Evolutionary conservation across 2,888 invertebrate genomes (phyloP), one percentile per base, ranked within the genome.

Genomic region (Helicoverpa assulta): DNA sequence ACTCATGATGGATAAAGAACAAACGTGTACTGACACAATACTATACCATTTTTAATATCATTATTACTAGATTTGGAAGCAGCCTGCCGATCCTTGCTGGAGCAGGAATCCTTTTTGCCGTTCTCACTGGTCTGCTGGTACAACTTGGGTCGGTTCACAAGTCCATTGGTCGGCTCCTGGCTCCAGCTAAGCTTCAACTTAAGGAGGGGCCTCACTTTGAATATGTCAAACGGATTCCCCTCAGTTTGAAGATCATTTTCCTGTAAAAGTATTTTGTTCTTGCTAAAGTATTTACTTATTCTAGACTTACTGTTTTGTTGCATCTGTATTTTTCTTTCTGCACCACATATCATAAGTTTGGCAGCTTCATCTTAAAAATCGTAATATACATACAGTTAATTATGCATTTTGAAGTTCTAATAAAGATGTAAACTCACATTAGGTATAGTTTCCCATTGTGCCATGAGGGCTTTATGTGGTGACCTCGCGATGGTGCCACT

Each of bases 161-260:
- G 92, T 16, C 96, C 96, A 61, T 96, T 97, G 43, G 96, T 96
- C 0, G 97, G 97, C 85, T 97, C 97, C 73, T 97, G 97, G 62
- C 98, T 98, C 98, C 99, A 99, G 83, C 97, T 97, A 57, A 99
- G 94, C 84, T 97, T 97, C 86, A 99, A 97, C 92, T 98, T 99
- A 2, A 99, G 94, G 72, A 98, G 97, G 0, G 99, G 98, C 69
- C 97, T 97, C 83, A 97, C 97, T 92, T 97, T 97, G 88, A 98
- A 98, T 67, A 97, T 96, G 84, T 98, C 98, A 88, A 98, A 97
- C 53, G 97, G 97, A 68, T 94, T 96, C 73, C 95, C 93, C 79
- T 94, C 96, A 26, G 92, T 78, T 52, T 93, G 92, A 59, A 94
- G 69, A 57, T 93, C 92, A 80, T 89, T 94, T 87, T 95, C 94